Evolutionary conservation across 2,797 vertebrate genomes (phyloP).

Genomic region (Cichlasoma orientale): DNA sequence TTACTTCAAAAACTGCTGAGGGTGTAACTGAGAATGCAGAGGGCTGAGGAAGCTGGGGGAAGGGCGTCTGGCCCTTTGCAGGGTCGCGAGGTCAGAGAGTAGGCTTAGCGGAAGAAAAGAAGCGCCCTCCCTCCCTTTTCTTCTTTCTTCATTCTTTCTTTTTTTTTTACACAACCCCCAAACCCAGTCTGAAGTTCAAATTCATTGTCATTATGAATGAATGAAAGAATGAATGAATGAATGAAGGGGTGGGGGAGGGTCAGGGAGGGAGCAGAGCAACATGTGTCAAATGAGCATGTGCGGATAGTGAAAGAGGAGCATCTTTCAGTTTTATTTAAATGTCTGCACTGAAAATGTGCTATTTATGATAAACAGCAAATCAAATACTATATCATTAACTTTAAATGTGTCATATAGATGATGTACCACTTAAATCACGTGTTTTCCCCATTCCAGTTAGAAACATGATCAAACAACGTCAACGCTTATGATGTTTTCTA

Average conservation of each 20-base stretch:
- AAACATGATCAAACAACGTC: background rate
- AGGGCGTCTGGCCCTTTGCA: slow-evolving; percentile 48
- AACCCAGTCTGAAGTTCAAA: slow-evolving; percentile 69
- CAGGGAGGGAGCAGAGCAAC: slow-evolving; percentile 20
- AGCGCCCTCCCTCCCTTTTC: slow-evolving; percentile 29
- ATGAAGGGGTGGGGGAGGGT: slow-evolving; percentile 41
- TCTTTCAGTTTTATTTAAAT: background rate
- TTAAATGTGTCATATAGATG: background rate
- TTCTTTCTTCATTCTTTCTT: slow-evolving; percentile 43
- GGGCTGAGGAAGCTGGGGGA: background rate
- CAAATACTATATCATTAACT: background rate
- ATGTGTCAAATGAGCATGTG: slow-evolving; percentile 33
- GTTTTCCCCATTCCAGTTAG: background rate
- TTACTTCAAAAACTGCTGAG: background rate
- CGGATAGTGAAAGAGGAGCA: background rate
- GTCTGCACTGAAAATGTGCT: background rate
- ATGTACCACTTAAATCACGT: background rate
- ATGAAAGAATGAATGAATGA: slow-evolving; percentile 37
- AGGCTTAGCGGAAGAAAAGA: slow-evolving; percentile 56
- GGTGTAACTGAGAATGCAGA: slow-evolving; percentile 19
- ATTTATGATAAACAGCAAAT: background rate
- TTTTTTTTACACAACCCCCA: slow-evolving; percentile 23
- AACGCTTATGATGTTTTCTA: slow-evolving; percentile 3
- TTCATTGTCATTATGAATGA: slow-evolving; percentile 62
- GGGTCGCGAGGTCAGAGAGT: slow-evolving; percentile 72